These are phyloP conservation scores for Stylophora pistillata DNA, from an alignment of 64 coral and sea anemone species.

Conservation along the genomic window DNA sequence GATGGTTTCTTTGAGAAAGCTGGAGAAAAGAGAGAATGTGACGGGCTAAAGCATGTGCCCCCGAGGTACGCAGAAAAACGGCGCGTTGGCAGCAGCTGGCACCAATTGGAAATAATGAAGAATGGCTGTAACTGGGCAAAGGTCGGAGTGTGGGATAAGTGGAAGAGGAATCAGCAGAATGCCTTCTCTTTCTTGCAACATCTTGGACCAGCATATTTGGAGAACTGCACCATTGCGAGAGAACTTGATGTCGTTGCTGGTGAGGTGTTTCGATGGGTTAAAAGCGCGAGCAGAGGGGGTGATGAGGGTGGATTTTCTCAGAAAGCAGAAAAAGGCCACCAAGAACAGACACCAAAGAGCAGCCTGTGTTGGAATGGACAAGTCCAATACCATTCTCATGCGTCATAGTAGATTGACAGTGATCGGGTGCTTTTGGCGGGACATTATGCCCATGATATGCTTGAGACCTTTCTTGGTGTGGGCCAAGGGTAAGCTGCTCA, in stretches of 20 bases:
- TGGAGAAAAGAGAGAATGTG: no score
- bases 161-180: no score
- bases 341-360: background rate
- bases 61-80: constrained; percentile 35
- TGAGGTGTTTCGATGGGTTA: no score
- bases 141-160: no score
- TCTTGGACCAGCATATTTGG: constrained; percentile 15
- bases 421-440: no score
- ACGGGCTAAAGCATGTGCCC: background rate
- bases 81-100: background rate
- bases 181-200: background rate
- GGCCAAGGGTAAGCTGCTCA: background rate
- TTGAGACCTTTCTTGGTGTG: no score
- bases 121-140: no score
- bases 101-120: no score
- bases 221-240: background rate
- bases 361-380: background rate
- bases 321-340: background rate
- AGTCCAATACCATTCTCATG: background rate
- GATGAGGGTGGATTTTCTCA: background rate
- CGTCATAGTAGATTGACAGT: background rate
- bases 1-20: background rate
- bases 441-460: background rate
- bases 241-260: no score
- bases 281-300: background rate